Evolutionary conservation across 2,113 vertebrate genomes (phyloP).

Genomic region (Muntiacus muntjak): DNA sequence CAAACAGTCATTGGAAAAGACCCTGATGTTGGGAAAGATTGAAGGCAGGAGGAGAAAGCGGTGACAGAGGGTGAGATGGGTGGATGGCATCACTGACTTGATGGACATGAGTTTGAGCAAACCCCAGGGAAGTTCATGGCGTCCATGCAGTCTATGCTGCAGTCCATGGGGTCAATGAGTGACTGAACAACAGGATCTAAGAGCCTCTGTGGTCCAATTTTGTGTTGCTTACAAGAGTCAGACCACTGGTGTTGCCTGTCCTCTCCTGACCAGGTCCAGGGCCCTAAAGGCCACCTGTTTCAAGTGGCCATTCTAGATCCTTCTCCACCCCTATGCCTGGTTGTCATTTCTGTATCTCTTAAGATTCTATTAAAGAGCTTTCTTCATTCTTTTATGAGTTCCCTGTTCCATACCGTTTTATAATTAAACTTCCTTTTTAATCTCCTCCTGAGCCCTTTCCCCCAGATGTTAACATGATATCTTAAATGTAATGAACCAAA

Average conservation of each 20-base stretch:
- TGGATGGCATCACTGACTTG: neutral
- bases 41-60: neutral
- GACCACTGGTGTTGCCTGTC: neutral
- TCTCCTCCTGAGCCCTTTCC: neutral
- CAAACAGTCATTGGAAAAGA: neutral
- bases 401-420: neutral
- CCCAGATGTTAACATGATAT: neutral
- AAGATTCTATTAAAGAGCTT: neutral
- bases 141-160: neutral
- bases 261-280: neutral
- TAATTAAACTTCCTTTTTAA: neutral
- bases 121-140: neutral
- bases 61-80: neutral
- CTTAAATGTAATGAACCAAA: neutral
- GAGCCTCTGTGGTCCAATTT: neutral
- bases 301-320: neutral
- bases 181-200: neutral
- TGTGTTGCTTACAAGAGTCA: neutral
- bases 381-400: neutral
- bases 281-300: neutral
- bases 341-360: neutral
- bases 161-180: neutral
- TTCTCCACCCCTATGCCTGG: neutral
- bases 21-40: neutral
- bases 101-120: neutral